Conservation (phyloP, 2,888 invertebrate species). For the Heliconius ethilla region DNA sequence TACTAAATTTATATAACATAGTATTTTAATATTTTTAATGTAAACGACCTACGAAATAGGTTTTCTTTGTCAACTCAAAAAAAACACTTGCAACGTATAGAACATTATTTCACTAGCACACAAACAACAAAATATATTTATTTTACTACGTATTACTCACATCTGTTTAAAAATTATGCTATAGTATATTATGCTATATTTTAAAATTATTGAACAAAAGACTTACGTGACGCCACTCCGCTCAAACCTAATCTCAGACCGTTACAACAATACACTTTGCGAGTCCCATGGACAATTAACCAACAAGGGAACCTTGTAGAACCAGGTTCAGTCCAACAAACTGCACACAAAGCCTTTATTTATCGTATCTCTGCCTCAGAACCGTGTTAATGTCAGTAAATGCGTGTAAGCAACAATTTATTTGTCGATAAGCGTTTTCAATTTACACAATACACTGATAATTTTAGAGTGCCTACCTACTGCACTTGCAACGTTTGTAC, state of each 20-base stretch:
- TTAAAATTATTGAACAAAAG: constrained; percentile 35
- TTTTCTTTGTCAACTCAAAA: not conserved
- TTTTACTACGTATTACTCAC: not conserved
- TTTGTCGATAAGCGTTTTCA: constrained; percentile 51
- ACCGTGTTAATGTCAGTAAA: constrained; percentile 51
- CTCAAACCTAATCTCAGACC: constrained; percentile 25
- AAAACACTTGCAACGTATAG: not conserved
- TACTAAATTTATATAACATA: not conserved
- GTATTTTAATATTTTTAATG: not conserved
- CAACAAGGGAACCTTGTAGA: constrained; percentile 53
- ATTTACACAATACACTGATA: constrained; percentile 41
- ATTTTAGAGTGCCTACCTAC: constrained; percentile 36
- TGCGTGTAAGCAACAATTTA: constrained; percentile 51
- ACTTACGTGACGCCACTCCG: constrained; percentile 32
- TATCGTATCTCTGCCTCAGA: constrained; percentile 48
- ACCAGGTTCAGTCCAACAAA: constrained; percentile 55
- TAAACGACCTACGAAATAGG: not conserved
- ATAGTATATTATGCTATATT: not conserved
- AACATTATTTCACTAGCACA: not conserved
- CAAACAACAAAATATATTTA: not conserved
- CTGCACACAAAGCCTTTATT: constrained; percentile 58
- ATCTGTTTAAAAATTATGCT: not conserved
- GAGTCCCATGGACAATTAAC: constrained; percentile 21
- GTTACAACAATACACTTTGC: constrained; percentile 34
- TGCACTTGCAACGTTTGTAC: constrained; percentile 35